Evolutionary conservation across 2,113 vertebrate genomes (phyloP).

Genomic region (Psittacula cyanocephala): DNA sequence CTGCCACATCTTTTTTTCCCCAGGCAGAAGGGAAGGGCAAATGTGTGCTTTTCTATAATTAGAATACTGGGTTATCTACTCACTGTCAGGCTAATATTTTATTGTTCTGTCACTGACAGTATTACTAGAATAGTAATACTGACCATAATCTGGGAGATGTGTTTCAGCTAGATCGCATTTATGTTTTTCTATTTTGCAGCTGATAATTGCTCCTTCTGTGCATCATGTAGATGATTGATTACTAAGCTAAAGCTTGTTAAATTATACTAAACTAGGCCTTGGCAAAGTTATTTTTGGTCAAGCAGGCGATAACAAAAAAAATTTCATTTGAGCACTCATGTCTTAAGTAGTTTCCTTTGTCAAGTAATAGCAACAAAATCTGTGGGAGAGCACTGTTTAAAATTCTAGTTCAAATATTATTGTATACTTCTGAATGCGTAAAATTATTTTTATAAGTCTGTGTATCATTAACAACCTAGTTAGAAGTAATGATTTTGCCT

Average conservation of each 20-base stretch:
- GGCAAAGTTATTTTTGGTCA: not conserved
- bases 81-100: not conserved
- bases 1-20: not conserved
- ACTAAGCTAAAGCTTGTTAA: not conserved
- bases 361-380: not conserved
- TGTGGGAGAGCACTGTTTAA: rapidly evolving
- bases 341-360: not conserved
- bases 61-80: not conserved
- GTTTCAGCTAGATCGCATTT: not conserved
- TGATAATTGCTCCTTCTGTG: not conserved
- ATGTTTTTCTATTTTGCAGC: not conserved
- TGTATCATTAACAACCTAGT: not conserved
- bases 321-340: not conserved
- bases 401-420: not conserved
- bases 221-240: not conserved
- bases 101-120: not conserved
- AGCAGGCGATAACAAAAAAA: not conserved
- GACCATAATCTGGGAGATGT: not conserved
- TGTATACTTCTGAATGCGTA: not conserved
- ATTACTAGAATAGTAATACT: not conserved
- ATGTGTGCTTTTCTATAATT: not conserved
- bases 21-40: rapidly evolving
- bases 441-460: not conserved
- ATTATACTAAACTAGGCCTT: not conserved
- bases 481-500: not conserved